These are phyloP conservation scores for Cottus gobio DNA, from an alignment of 2,113 vertebrate genomes.

Conservation along the genomic window DNA sequence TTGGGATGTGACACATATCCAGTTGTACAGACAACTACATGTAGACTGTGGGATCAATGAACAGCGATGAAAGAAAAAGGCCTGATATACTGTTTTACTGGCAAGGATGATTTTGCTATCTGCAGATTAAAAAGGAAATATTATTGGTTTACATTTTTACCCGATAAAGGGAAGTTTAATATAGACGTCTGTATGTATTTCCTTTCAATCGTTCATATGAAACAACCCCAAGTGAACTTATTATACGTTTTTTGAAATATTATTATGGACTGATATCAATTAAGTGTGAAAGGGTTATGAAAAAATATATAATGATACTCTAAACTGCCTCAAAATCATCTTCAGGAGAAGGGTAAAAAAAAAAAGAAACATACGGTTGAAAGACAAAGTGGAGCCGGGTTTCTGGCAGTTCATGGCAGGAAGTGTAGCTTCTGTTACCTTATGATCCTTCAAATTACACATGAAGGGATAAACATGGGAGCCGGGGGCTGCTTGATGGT, in stretches of 20 bases:
- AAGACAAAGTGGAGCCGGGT: not conserved
- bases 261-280: not conserved
- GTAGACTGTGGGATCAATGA: not conserved
- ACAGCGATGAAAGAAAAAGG: too few species aligned
- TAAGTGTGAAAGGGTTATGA: not conserved
- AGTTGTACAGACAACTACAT: not conserved
- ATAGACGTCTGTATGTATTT: not conserved
- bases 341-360: not conserved
- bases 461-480: slow-evolving; percentile 48
- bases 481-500: slow-evolving; percentile 45
- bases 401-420: not conserved
- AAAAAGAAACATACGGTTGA: not conserved
- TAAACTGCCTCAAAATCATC: not conserved
- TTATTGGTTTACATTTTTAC: not conserved
- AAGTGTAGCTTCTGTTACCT: slow-evolving; percentile 39
- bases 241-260: not conserved
- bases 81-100: not conserved
- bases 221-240: not conserved
- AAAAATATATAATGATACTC: not conserved
- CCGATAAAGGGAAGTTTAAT: not conserved
- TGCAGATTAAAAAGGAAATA: not conserved
- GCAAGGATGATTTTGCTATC: not conserved
- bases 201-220: not conserved
- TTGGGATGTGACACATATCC: not conserved
- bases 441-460: slow-evolving; percentile 56